phyloP scores from a whole-genome alignment of 2,113 vertebrate species.

The Corvus hawaiiensis region DNA sequence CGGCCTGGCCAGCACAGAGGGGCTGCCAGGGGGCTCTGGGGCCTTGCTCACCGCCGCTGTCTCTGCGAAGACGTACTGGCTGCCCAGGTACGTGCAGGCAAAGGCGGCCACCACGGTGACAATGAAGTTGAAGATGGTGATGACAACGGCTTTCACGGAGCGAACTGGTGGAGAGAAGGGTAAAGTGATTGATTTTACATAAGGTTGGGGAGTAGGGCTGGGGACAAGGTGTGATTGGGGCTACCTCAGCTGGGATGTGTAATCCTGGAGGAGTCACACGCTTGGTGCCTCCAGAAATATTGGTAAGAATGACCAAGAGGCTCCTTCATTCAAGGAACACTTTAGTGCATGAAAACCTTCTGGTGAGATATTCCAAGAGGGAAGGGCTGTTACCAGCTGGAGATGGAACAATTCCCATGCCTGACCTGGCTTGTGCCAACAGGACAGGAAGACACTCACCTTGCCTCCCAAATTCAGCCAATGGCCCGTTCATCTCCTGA shows the following conservation, averaged over 20 bases:
- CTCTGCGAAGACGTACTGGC: constrained; percentile 91
- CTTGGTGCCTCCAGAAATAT: background rate
- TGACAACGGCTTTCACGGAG: constrained; percentile 81
- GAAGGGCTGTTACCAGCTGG: background rate
- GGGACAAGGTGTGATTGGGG: background rate
- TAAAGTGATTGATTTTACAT: fast-evolving
- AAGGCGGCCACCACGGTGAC: constrained; percentile 89
- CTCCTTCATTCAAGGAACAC: background rate
- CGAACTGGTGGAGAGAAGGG: constrained; percentile 73
- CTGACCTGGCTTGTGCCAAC: background rate
- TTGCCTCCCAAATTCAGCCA: constrained; percentile 88
- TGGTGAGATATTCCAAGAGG: background rate
- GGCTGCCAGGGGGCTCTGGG: background rate
- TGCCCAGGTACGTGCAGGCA: constrained; percentile 90
- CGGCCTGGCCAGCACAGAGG: background rate
- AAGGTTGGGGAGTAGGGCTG: background rate
- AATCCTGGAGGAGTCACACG: fast-evolving
- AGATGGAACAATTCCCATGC: fast-evolving
- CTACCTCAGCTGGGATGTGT: background rate
- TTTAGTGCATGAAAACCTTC: background rate
- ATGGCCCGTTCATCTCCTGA: constrained; percentile 76
- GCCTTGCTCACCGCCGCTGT: constrained; percentile 78
- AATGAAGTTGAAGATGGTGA: constrained; percentile 94
- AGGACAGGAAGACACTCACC: constrained; percentile 67
- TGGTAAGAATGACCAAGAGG: background rate